Evolutionary conservation across 2,888 invertebrate genomes (phyloP).

Genomic region (Leptinotarsa peninsularis): DNA sequence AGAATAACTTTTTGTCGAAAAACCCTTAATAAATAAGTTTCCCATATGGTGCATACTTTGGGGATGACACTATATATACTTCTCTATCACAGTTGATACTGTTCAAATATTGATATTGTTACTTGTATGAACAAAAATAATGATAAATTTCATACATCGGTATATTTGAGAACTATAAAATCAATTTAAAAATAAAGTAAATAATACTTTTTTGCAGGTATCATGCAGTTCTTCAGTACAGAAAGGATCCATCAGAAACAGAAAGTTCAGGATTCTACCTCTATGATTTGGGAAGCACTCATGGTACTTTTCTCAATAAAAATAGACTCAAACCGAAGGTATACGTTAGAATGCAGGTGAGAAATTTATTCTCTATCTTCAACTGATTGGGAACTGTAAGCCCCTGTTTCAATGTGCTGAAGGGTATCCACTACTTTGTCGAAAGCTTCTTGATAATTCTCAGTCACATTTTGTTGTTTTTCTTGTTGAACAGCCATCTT

Average conservation of each 20-base stretch:
- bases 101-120: not conserved
- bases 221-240: no score
- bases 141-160: not conserved
- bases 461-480: slow-evolving; percentile 46
- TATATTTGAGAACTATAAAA: slow-evolving; percentile 5
- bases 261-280: no score
- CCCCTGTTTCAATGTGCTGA: slow-evolving; percentile 51
- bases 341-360: no score
- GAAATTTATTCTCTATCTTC: slow-evolving; percentile 38
- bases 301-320: no score
- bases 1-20: no score
- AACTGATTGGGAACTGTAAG: slow-evolving; percentile 45
- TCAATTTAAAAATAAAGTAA: slow-evolving; percentile 22
- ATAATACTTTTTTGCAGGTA: slow-evolving; percentile 65
- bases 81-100: no score
- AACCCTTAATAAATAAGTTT: no score
- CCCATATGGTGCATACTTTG: no score
- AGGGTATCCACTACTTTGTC: slow-evolving; percentile 51
- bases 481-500: slow-evolving; percentile 47
- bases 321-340: no score
- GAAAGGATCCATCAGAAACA: no score
- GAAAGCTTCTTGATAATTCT: slow-evolving; percentile 53
- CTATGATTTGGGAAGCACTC: no score
- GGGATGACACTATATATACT: no score
- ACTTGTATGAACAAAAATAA: not conserved